Base-by-base conservation (phyloP, 1,140 invertebrate species). In the Globodera rostochiensis region DNA sequence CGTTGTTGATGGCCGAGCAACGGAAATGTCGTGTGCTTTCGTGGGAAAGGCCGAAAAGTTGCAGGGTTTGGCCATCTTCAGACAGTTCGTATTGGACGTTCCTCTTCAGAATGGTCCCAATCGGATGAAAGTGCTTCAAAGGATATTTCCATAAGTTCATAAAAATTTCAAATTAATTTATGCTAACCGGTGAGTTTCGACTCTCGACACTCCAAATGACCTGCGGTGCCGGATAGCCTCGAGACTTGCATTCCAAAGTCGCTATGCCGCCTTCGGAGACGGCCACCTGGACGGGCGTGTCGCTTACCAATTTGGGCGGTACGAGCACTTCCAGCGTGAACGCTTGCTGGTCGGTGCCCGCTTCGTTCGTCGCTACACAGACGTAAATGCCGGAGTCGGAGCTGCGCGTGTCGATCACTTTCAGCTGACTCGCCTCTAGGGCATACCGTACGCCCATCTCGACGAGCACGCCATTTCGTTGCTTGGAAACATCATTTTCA, bases 321-420 rank as follows among this genome's bases (percentile, higher is more conserved):
- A 83, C 47, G 25, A 83, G 73, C 46, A 81, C 60, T n/a, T 81
- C 76, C 7, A 90, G 80, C 0, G 87, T 88, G 71, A 87, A 90
- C 8, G 87, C 88, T 77, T 90, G 88, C 50, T 89, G 86, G 47
- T 86, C 84, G 46, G 83, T 88, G 45, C 89, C 89, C 21, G 87
- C 89, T 77, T 88, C 87, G 64, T 87, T 88, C 1, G 84, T 85
- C 36, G 86, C 86, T 19, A 82, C 80, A 67, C 89, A 90, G n/a
- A 87, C 82, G 77, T 90, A 90, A 53, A 89, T 88, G 70, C 89
- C 89, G 13, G 86, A 87, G 69, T 90, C 89, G 15, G 87, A 80
- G 60, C 80, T 84, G 25, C 85, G 80, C 3, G 87, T 84, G 67
- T 90, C 88, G 60, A 89, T 84, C 47, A 87, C 78, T 6, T 81